Evolutionary conservation across 2,113 vertebrate species (phyloP), one percentile per base, ranked within the genome.

Genomic region (Ivindomyrus marchei): DNA sequence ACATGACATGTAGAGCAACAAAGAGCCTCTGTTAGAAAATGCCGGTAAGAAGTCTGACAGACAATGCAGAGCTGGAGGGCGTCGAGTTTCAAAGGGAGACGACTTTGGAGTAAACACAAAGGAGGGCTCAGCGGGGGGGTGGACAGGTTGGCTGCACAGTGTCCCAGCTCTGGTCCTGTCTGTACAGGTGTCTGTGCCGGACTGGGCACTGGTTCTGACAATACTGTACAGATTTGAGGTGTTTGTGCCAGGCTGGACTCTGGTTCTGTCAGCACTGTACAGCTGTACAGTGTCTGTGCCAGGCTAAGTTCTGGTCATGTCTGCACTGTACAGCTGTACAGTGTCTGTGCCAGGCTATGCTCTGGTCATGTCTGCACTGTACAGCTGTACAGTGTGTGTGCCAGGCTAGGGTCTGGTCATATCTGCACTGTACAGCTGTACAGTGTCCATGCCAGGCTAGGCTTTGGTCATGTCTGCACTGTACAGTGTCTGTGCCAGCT

Each of bases 51-150:
- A 45, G 77, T 80, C 46, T 19, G 56, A 24, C 36, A 89, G 74
- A 88, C 31, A 52, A 85, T 27, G 13, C 74, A 17, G 87, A 90
- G 93, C 89, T 93, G 77, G 42, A 58, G 46, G 52, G 70, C 6
- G 42, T 90, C 45, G 17, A 19, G 90, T 95, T 95, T 95, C 94
- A 94, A 93, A 94, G 91, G 92, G 86, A 21, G 90, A 92, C 89
- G 89, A 89, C 92, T 91, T 94, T 90, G 89, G 90, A 53, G 89
- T 89, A 92, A 93, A 94, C 90, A 89, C 90, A 94, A 95, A 85
- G 45, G 83, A 45, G 39, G 39, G 42, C 45, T 85, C 42, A 46
- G 39, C 2, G 21, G 10, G 70, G 11, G 45, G 42, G 27, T 15
- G 74, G 36, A 6, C 74, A 77, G 74, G n/a, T 36, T 39, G 31